Conservation (phyloP, 1,140 invertebrate genomes). For the Trachymyrmex septentrionalis region DNA sequence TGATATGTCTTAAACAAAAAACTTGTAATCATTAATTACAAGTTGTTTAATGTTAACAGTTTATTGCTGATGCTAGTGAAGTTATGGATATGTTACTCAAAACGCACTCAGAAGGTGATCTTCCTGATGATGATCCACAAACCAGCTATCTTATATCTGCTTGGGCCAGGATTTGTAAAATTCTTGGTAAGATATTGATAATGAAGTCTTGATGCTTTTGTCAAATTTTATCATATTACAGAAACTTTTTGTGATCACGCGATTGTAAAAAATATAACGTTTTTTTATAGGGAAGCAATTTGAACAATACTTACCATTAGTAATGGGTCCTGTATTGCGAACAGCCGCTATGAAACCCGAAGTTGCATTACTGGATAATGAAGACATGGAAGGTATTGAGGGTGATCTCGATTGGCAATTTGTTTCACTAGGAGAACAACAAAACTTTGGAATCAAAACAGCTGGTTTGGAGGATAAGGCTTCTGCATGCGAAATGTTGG, state of each 20-base stretch:
- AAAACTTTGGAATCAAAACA: slow-evolving; percentile 97
- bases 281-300: slow-evolving; percentile 92
- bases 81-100: slow-evolving; percentile 98
- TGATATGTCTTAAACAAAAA: slow-evolving; percentile 16
- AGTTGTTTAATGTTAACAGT: slow-evolving; percentile 86
- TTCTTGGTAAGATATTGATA: slow-evolving; percentile 90
- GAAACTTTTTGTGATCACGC: neutral
- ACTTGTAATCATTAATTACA: neutral
- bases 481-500: slow-evolving; percentile 99
- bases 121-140: slow-evolving; percentile 98
- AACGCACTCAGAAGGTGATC: slow-evolving; percentile 94
- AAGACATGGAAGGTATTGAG: slow-evolving; percentile 95
- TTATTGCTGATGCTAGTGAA: slow-evolving; percentile 96
- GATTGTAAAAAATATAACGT: neutral
- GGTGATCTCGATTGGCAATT: slow-evolving; percentile 99
- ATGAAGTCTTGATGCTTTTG: neutral
- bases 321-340: slow-evolving; percentile 98
- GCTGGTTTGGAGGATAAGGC: slow-evolving; percentile 99
- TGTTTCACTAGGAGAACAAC: slow-evolving; percentile 98
- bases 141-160: slow-evolving; percentile 99
- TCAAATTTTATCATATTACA: neutral
- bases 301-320: slow-evolving; percentile 98
- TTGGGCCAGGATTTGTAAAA: slow-evolving; percentile 99
- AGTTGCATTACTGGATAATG: slow-evolving; percentile 98
- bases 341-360: slow-evolving; percentile 99